Percentiles rank a stretch among this genome's conserved stretches.
phyloP scores from a whole-genome alignment of 2,888 invertebrate genomes.

The Apotomis turbidana region DNA sequence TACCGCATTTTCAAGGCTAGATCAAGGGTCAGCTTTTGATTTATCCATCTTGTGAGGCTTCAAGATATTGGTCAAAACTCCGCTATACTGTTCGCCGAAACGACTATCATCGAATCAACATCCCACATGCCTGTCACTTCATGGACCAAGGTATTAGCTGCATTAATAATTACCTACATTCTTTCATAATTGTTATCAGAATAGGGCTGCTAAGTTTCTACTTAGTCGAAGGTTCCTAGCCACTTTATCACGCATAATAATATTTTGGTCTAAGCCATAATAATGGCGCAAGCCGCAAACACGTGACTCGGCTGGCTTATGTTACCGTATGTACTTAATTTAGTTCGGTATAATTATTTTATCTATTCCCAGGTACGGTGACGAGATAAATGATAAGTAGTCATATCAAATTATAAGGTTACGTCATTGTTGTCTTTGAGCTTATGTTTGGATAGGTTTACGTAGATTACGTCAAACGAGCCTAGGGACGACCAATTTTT shows the following conservation, averaged over 20 bases:
- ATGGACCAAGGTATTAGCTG: too few species aligned
- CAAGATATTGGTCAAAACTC: too few species aligned
- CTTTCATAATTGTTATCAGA: too few species aligned
- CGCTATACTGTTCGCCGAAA: too few species aligned
- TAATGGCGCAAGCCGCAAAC: conserved; percentile 32
- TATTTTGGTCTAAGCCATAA: conserved; percentile 23
- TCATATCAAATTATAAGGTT: conserved; percentile 46
- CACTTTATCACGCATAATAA: conserved; percentile 24
- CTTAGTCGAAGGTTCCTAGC: not conserved
- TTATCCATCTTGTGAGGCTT: too few species aligned
- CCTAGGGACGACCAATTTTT: not conserved
- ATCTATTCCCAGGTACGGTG: conserved; percentile 17
- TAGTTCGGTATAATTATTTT: conserved; percentile 30
- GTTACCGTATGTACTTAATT: conserved; percentile 17
- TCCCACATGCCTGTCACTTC: not conserved
- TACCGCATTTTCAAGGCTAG: too few species aligned
- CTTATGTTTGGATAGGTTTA: conserved; percentile 35
- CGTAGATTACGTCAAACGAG: conserved; percentile 22
- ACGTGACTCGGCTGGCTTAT: conserved; percentile 24
- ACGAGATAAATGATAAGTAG: conserved; percentile 38
- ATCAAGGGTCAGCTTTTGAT: too few species aligned
- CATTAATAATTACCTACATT: too few species aligned
- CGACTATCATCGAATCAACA: too few species aligned
- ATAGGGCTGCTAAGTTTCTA: not conserved
- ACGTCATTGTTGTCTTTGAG: conserved; percentile 48